phyloP scores from a whole-genome alignment of 2,888 invertebrate species.

The Vannuccia rotundouncinata region DNA sequence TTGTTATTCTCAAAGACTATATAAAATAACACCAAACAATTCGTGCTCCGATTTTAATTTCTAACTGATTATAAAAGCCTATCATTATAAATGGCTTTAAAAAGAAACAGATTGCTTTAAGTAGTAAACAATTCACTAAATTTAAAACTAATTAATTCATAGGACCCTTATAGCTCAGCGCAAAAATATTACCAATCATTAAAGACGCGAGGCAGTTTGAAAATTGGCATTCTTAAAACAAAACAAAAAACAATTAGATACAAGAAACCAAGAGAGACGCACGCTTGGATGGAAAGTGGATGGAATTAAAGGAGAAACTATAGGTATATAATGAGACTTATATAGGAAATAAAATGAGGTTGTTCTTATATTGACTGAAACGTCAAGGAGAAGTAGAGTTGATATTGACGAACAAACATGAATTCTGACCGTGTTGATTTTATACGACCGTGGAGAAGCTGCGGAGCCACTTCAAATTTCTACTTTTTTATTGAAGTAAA shows the following conservation, averaged over 20 bases:
- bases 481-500: neutral
- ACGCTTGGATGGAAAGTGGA: no score
- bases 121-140: no score
- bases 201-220: neutral
- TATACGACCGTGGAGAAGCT: neutral
- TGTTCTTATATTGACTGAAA: neutral
- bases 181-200: neutral
- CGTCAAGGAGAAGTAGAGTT: neutral
- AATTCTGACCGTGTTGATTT: neutral
- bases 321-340: neutral
- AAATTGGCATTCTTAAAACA: neutral
- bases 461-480: neutral
- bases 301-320: neutral
- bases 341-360: neutral
- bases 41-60: no score
- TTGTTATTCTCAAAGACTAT: no score
- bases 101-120: no score
- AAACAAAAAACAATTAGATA: neutral
- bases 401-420: neutral
- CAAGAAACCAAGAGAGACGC: no score
- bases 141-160: no score
- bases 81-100: no score
- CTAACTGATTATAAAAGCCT: no score
- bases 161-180: neutral
- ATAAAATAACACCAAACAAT: no score